Percentiles rank a stretch among this genome's conserved stretches.
Conservation (phyloP, 2,113 vertebrate species). For the Megaceryle maxima region DNA sequence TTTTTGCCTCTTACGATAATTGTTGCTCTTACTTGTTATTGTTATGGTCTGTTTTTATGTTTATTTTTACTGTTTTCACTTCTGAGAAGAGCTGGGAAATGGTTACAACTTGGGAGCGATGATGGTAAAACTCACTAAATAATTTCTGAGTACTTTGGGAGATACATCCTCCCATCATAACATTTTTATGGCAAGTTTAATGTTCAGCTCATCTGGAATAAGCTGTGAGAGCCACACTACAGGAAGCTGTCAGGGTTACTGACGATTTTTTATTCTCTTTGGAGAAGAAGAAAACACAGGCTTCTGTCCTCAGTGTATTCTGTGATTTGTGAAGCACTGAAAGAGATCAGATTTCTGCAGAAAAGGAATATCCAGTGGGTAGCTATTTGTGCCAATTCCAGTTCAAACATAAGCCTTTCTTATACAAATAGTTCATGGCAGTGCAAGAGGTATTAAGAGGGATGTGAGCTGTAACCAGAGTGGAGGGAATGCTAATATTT, state of each 20-base stretch:
- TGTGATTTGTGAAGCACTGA: slow-evolving; percentile 59
- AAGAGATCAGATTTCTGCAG: slow-evolving; percentile 61
- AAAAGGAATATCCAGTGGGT: slow-evolving; percentile 59
- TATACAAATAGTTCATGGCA: slow-evolving; percentile 35
- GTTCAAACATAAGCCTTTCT: slow-evolving; percentile 59
- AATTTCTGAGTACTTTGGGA: slow-evolving; percentile 44
- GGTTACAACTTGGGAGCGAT: not conserved
- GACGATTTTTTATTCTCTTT: slow-evolving; percentile 58
- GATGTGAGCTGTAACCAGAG: slow-evolving; percentile 33
- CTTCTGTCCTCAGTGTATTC: slow-evolving; percentile 35
- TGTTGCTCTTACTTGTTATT: not conserved
- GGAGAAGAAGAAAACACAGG: slow-evolving; percentile 50
- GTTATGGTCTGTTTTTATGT: not conserved
- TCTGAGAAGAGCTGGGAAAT: slow-evolving; percentile 6
- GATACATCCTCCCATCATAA: slow-evolving; percentile 55
- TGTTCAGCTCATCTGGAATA: slow-evolving; percentile 39
- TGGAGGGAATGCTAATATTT: slow-evolving; percentile 29
- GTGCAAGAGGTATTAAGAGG: slow-evolving; percentile 26
- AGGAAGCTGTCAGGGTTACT: slow-evolving; percentile 58
- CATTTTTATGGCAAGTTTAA: slow-evolving; percentile 68
- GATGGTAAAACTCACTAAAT: slow-evolving; percentile 13
- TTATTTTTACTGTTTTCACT: not conserved
- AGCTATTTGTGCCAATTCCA: slow-evolving; percentile 64
- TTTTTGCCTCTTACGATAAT: not conserved
- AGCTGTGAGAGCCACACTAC: slow-evolving; percentile 18